phyloP scores from a whole-genome alignment of 2,888 invertebrate species.

The Brachypterus glaber region DNA sequence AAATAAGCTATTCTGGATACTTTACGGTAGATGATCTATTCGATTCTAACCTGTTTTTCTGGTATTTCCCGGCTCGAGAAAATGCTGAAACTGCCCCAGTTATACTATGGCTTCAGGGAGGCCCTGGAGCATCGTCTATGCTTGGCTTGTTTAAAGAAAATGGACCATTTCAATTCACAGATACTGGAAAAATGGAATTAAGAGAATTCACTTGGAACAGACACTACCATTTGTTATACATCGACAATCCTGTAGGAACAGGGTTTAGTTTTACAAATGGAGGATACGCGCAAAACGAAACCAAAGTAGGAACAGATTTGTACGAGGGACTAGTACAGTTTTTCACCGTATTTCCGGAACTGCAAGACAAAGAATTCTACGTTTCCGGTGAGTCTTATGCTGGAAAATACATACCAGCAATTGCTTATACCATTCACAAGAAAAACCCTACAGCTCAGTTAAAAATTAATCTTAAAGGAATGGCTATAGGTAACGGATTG shows the following conservation, averaged over 20 bases:
- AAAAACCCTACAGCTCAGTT: constrained; percentile 45
- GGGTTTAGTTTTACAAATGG: constrained; percentile 79
- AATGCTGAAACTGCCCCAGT: constrained; percentile 51
- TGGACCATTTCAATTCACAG: constrained; percentile 57
- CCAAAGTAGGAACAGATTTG: constrained; percentile 67
- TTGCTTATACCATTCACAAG: constrained; percentile 59
- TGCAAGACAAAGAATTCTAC: constrained; percentile 64
- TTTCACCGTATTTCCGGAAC: constrained; percentile 67
- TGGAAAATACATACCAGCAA: constrained; percentile 67
- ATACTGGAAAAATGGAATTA: constrained; percentile 34
- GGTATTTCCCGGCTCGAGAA: constrained; percentile 70
- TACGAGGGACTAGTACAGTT: constrained; percentile 69
- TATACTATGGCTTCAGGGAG: constrained; percentile 72
- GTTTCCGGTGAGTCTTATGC: constrained; percentile 83
- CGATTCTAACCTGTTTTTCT: constrained; percentile 76
- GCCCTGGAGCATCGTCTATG: constrained; percentile 67
- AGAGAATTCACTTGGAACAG: constrained; percentile 69
- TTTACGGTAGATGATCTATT: constrained; percentile 66
- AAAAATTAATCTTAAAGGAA: constrained; percentile 35
- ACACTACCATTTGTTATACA: constrained; percentile 67
- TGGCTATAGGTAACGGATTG: constrained; percentile 64
- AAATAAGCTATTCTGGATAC: constrained; percentile 63
- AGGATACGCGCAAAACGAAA: constrained; percentile 70
- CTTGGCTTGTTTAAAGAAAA: constrained; percentile 72
- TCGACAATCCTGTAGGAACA: constrained; percentile 86